Conservation (phyloP, 2,888 invertebrate genomes). For the Lasioglossum zephyrum region DNA sequence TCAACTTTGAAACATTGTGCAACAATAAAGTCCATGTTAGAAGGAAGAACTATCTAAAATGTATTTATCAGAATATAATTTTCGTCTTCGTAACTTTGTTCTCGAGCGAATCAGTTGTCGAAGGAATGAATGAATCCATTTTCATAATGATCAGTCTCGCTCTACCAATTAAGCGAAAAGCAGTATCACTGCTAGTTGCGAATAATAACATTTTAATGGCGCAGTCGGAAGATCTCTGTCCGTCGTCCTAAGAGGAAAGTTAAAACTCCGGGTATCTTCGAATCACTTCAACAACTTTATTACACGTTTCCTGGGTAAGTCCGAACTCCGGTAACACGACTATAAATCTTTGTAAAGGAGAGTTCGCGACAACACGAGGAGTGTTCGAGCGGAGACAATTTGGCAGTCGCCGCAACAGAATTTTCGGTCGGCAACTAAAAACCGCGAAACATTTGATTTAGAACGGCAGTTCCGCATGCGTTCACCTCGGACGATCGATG, state of each 20-base stretch:
- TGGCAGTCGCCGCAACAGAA: not conserved
- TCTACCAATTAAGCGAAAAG: not conserved
- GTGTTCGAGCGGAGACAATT: conserved; percentile 1
- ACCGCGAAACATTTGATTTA: not conserved
- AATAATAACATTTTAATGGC: not conserved
- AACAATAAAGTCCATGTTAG: not conserved
- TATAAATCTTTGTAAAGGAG: not conserved
- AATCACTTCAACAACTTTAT: not conserved
- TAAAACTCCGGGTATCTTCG: not conserved
- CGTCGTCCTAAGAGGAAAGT: not conserved
- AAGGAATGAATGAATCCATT: no score
- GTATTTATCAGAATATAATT: not conserved
- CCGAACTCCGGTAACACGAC: not conserved
- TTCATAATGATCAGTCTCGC: not conserved
- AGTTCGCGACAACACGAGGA: not conserved
- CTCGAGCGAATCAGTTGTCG: no score
- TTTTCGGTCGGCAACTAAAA: not conserved
- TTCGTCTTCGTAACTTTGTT: no score
- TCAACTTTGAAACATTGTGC: not conserved
- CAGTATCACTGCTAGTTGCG: not conserved
- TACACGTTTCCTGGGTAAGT: not conserved
- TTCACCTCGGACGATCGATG: not conserved
- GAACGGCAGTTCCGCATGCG: not conserved
- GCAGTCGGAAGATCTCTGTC: not conserved
- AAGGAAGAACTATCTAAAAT: not conserved